Conservation (phyloP, 2,888 invertebrate species). For the Temnothorax unifasciatus region DNA sequence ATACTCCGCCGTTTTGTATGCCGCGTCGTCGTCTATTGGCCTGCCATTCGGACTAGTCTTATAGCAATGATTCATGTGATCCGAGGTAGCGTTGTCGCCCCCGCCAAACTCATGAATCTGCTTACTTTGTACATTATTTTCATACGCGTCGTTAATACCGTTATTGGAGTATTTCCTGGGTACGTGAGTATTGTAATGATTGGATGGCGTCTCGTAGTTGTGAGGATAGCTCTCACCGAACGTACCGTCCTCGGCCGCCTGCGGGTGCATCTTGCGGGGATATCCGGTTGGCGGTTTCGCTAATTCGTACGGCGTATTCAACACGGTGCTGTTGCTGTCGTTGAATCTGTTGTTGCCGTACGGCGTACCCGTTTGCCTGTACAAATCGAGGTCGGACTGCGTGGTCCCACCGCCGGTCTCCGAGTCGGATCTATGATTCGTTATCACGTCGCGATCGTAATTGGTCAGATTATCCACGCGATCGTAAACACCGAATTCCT, state of each 20-base stretch:
- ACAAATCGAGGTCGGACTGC: constrained; percentile 76
- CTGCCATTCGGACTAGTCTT: constrained; percentile 81
- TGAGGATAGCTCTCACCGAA: constrained; percentile 78
- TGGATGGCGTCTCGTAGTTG: constrained; percentile 82
- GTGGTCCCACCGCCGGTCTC: constrained; percentile 72
- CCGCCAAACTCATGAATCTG: constrained; percentile 75
- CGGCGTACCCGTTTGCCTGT: constrained; percentile 71
- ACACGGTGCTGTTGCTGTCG: constrained; percentile 55
- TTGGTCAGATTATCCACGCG: too few species aligned
- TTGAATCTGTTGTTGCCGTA: constrained; percentile 73
- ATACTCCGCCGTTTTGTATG: constrained; percentile 80
- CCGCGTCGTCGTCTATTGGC: constrained; percentile 73
- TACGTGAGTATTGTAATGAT: constrained; percentile 78
- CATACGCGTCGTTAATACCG: constrained; percentile 79
- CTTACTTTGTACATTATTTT: constrained; percentile 76
- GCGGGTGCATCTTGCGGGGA: constrained; percentile 69
- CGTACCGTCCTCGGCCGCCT: constrained; percentile 72
- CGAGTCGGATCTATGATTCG: constrained; percentile 67
- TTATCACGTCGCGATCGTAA: constrained; percentile 68
- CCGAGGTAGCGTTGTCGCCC: constrained; percentile 79
- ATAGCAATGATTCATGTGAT: constrained; percentile 81
- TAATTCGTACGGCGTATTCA: constrained; percentile 79
- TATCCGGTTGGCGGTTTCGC: constrained; percentile 75
- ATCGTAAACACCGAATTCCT: constrained; percentile 78
- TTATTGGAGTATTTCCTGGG: constrained; percentile 79